Base-by-base conservation (phyloP, 2,113 vertebrate genomes). In the Anseranas semipalmata region DNA sequence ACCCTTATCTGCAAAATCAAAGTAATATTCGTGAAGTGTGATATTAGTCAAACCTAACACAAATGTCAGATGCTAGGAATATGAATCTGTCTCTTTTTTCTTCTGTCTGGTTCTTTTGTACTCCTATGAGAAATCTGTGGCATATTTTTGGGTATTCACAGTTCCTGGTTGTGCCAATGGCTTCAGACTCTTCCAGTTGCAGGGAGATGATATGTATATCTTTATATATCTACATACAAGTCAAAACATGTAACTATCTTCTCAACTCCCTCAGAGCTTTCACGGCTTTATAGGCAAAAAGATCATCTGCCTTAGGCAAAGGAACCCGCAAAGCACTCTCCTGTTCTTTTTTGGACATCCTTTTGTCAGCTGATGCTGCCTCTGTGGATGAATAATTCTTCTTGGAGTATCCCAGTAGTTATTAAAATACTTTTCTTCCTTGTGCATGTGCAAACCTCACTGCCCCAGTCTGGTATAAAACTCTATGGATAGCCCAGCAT, bases 261-360 rank as follows among this genome's bases (percentile, higher is more conserved):
- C 65, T 89, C 55, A 87, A 4, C 73, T 85, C 60, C 52, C 86
- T 95, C 60, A 72, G 73, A 96, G 56, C 46, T 87, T 95, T 89
- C 77, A 79, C 84, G 79, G 62, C 81, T 89, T 94, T 87, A 66
- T 75, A 93, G 77, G 89, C 58, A 62, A 62, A 78, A 95, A 68
- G 53, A 32, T 96, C 81, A 73, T 62, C 56, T 82, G 81, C 89
- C 66, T 89, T 53, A 76, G 77, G 89, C 66, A 79, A 71, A 41
- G 30, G 45, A 95, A 85, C 33, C 21, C 85, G 74, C 74, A 82
- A 73, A 87, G 52, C 55, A 39, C 39, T 89, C 21, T 58, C 8
- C 9, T 45, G 10, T 43, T 90, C n/a, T 85, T 82, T 82, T 82
- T 56, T 30, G 60, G 53, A 43, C 30, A n/a, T 60, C 35, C 22